Evolutionary conservation across 2,797 vertebrate genomes (phyloP), one percentile per base, ranked within the genome.

Genomic region (Phrynocephalus forsythii): DNA sequence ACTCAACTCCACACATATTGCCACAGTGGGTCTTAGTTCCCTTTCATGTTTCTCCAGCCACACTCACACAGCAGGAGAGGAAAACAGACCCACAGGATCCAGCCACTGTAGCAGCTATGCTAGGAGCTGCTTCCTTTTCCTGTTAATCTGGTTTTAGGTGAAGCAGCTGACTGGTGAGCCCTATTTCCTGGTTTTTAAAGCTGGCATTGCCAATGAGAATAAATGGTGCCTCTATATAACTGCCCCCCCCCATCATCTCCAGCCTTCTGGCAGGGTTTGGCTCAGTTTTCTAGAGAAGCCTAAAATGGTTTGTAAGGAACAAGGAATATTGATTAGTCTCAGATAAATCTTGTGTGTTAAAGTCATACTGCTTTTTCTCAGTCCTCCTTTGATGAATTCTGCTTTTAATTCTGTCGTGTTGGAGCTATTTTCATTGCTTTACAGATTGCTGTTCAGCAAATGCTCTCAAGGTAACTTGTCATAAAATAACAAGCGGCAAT

Each of bases 101-200:
- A 68, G 66, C 63, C 13, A 68, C 15, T 18, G 24, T 8, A 8
- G 66, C 38, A 50, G 26, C 38, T 11, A 82, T 48, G 15, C 15
- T 69, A 69, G 3, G 13, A 48, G 6, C 66, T 38, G n/a, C 44
- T 85, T 71, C 76, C 76, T 79, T 85, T 86, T 71, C 76, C 84
- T 86, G 84, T 86, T 69, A 69, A 79, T 56, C n/a, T 68, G 50
- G n/a, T 56, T 52, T 44, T 79, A 28, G 72, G 22, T 78, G 60
- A 48, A 79, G 33, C 44, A 68, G 63, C 13, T 56, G 67, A 22
- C 16, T 38, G 79, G n/a, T 69, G 76, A 69, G 22, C 79, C 63
- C 52, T n/a, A 0, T 52, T 79, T 68, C 13, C 48, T 78, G 38
- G 6, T 67, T 69, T 85, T 52, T 33, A 69, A 24, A 79, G 20